Evolutionary conservation across 2,797 vertebrate species (phyloP), one percentile per base, ranked within the genome.

Genomic region (Rhyacichthys aspro): DNA sequence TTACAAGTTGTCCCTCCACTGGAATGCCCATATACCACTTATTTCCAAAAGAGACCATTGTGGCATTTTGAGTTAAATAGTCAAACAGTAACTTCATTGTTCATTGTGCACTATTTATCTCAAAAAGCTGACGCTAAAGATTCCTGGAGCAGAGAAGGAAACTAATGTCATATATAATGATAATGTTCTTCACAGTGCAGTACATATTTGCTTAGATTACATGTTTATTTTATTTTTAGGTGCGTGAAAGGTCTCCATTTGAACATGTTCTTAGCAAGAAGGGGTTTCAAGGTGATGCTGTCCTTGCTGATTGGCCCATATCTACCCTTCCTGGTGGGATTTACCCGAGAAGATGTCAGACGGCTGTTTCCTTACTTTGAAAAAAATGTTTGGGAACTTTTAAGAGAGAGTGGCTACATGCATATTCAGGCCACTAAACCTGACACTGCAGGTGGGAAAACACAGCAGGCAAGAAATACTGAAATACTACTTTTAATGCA

Each of bases 351-450:
- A 76, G 95, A 96, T 11, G 89, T 85, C 48, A 87, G 18, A 14
- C 90, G 89, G 5, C 8, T 88, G 11, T 96, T 92, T 67, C 95
- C 95, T 11, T 96, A 83, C 78, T 63, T 94, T 58, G 84, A 96
- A 71, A 95, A 91, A 81, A 91, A 91, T 0, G 7, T 96, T 0
- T 93, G 85, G 53, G 49, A 85, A 0, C 0, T 93, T 0, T 44
- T 96, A 52, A 85, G 60, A 60, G 95, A 97, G 73, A 18, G 85
- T 0, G 95, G 95, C 5, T 95, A 96, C 82, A 0, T 96, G 3
- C 95, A 96, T 82, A 93, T 96, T 77, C 95, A 97, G 77, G 93
- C 75, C 59, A 95, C 95, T 45, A 96, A 96, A 79, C 95, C 95
- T 18, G 95, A 97, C 80, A 95, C 94, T 57, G 92, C 87, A 84